Percentiles rank a stretch among this genome's conserved stretches.
Evolutionary conservation across 2,888 invertebrate species (phyloP).

Genomic region (Odontothrips loti): DNA sequence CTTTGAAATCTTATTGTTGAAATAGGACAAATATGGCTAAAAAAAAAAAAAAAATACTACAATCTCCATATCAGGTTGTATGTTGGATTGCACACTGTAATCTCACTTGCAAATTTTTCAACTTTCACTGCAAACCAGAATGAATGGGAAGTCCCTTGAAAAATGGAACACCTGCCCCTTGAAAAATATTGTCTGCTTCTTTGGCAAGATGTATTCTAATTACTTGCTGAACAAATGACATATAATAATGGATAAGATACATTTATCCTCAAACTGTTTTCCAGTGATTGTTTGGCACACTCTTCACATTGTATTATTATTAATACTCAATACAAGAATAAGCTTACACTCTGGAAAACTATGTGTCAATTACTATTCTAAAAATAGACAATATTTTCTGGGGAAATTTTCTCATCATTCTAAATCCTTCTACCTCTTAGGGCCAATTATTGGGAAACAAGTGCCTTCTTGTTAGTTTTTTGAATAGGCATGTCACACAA

Average conservation of each 20-base stretch:
- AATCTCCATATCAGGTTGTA: neutral
- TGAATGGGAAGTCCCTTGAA: neutral
- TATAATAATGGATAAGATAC: no score
- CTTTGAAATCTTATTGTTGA: neutral
- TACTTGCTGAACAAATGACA: no score
- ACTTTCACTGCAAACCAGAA: neutral
- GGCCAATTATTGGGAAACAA: neutral
- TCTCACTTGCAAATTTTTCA: neutral
- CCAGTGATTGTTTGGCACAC: neutral
- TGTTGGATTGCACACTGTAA: neutral
- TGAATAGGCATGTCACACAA: neutral
- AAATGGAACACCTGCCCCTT: neutral
- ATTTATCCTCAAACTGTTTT: no score
- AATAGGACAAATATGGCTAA: neutral
- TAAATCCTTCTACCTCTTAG: slow-evolving; percentile 12
- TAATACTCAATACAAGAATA: no score
- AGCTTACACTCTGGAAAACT: no score
- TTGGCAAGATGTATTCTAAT: no score
- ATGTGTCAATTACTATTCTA: no score
- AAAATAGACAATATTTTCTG: neutral
- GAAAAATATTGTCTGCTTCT: neutral
- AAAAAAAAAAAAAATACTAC: neutral
- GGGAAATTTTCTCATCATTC: neutral
- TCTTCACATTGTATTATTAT: neutral
- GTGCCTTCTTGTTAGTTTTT: slow-evolving; percentile 11